phyloP scores from a whole-genome alignment of 2,113 vertebrate genomes.

The Falco punctatus region DNA sequence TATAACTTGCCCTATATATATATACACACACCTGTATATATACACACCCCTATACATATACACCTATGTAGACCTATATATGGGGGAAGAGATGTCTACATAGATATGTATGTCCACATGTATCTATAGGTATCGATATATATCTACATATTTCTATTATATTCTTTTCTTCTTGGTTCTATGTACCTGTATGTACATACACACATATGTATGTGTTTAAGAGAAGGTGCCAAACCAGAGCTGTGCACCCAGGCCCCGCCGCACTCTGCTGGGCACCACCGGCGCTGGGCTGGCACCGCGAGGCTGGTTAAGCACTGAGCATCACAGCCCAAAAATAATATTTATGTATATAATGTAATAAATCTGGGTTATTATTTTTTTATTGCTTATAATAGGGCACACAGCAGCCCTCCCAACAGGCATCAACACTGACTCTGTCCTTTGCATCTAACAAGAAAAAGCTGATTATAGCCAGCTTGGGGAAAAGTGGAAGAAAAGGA shows the following conservation, averaged over 20 bases:
- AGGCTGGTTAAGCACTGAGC: too few relatives aligned
- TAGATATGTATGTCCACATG: background rate
- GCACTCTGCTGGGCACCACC: too few relatives aligned
- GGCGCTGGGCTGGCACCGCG: too few relatives aligned
- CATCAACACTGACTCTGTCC: background rate
- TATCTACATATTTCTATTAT: background rate
- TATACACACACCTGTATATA: background rate
- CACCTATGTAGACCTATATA: background rate
- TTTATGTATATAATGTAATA: background rate
- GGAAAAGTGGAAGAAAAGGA: background rate
- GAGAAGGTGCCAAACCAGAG: background rate
- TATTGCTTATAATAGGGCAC: background rate
- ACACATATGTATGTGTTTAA: accelerated
- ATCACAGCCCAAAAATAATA: background rate
- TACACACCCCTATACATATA: background rate
- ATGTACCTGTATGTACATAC: too few relatives aligned
- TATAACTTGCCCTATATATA: background rate
- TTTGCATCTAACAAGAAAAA: background rate
- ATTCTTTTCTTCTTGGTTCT: background rate
- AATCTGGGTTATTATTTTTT: background rate
- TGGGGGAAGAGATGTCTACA: background rate
- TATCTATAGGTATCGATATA: background rate
- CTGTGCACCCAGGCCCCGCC: accelerated
- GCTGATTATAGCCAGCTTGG: background rate
- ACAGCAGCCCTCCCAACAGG: background rate